Evolutionary conservation across 1,140 invertebrate species (phyloP), one percentile per base, ranked within the genome.

Genomic region (Battus philenor): DNA sequence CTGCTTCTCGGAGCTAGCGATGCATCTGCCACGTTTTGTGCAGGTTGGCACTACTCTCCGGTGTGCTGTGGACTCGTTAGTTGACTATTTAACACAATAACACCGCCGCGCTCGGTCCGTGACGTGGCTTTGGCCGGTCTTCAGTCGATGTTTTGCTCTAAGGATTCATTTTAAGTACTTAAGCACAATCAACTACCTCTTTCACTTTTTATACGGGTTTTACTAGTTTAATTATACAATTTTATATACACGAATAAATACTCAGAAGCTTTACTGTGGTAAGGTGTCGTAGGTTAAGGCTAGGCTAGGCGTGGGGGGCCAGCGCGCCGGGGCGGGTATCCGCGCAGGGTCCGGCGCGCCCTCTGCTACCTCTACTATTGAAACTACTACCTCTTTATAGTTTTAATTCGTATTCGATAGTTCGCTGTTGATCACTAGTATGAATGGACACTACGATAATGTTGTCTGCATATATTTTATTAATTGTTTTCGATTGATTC

Each of bases 211-310:
- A 82, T 82, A 82, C 78, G 80, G 80, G 78, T 84, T 82, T 82
- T 80, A 82, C 76, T 85, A 82, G 78, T 81, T 81, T 79, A 85
- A 81, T 82, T 79, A 82, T 81, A 82, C 78, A 81, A 78, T 79
- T 75, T 79, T 81, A 77, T 81, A 78, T 79, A 84, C 74, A 82
- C 65, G 73, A 82, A 73, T 69, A 50, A 85, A 85, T 85, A 85
- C 80, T 85, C 80, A 85, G 68, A 82, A 82, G 81, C 80, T 85
- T 85, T 82, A 85, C 77, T 85, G 59, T 73, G 70, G 80, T 84
- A 80, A 83, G 76, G 75, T 76, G 75, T 74, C 57, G 18, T 75
- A 71, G 62, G 41, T 10, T 78, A 77, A 67, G 63, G 20, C 11
- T 78, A 79, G 65, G 41, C 15, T 82, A 77, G 53, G 51, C 34